Base-by-base conservation (phyloP, 2,888 invertebrate genomes). In the Apamea sordens region DNA sequence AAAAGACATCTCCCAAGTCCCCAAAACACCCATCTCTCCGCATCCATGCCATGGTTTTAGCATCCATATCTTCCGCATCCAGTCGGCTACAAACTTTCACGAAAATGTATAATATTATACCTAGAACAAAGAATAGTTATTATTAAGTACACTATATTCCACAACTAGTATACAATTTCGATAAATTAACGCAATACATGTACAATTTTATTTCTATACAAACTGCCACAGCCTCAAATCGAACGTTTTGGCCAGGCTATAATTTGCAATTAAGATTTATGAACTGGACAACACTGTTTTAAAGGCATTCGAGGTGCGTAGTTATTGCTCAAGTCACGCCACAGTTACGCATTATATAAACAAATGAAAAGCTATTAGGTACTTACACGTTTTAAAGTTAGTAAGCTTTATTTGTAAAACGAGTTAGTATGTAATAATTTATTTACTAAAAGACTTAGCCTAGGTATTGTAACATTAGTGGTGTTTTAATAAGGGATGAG, bases 241-340 rank as follows among this genome's bases (percentile, higher is more conserved):
- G 0, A 56, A 61, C 21, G 44, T 53, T 82, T 73, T 21, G 11
- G 56, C 15, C 0, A 64, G 64, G n/a, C 32, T 36, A 64, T 64
- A 78, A 79, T 84, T 84, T 69, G 32, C 44, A 70, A 73, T 79
- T 70, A 36, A 84, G 53, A 82, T 82, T 82, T 70, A 73, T 70
- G 10, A 53, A 36, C 47, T 41, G n/a, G 56, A 83, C 3, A 75
- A 56, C 41, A 67, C 6, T 28, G 32, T 70, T 8, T 59, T 36
- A 44, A 63, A 63, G 44, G 36, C 73, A 73, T 53, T 82, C 36
- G 36, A 70, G 50, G 73, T 70, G 65, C 69, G 61, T 64, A 41
- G 24, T 79, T 84, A 65, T 82, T 82, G 47, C 61, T 63, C 18
- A 56, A 77, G 73, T 47, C 36, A 73, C 44, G 56, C 41, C 8